Conservation (phyloP, 2,888 invertebrate genomes). For the Rhaphigaster nebulosa region DNA sequence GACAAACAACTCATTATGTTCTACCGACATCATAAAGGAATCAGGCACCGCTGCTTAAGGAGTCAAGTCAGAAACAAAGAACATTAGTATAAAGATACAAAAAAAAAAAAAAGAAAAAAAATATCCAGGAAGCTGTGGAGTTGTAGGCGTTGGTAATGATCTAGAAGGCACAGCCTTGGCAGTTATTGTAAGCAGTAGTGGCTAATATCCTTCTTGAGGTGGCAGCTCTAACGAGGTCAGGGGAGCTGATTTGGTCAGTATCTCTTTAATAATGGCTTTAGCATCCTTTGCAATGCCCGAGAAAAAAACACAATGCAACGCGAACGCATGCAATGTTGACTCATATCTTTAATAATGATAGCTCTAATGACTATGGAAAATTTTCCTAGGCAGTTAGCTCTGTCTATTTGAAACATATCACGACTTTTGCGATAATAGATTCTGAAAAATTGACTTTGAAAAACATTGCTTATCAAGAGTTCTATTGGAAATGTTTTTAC, state of each 20-base stretch:
- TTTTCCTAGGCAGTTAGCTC: not conserved
- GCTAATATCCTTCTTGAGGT: not conserved
- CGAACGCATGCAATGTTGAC: not conserved
- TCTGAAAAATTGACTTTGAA: too few species aligned
- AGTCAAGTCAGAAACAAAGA: not conserved
- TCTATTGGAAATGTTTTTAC: too few species aligned
- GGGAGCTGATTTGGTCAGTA: not conserved
- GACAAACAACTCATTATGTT: not conserved
- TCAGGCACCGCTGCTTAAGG: not conserved
- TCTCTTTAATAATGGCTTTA: not conserved
- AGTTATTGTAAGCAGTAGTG: too few species aligned
- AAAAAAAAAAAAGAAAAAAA: not conserved
- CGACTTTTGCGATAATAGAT: not conserved
- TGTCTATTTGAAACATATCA: not conserved
- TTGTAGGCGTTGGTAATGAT: constrained; percentile 16
- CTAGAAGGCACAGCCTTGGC: not conserved
- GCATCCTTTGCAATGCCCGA: not conserved
- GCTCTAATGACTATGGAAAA: not conserved
- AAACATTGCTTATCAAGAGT: too few species aligned
- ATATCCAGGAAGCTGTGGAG: not conserved
- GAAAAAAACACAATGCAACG: not conserved
- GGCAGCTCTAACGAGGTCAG: not conserved
- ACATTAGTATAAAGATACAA: not conserved
- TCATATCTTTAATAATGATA: not conserved
- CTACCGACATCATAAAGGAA: not conserved